Evolutionary conservation across 2,113 vertebrate genomes (phyloP).

Genomic region (Crocuta crocuta): DNA sequence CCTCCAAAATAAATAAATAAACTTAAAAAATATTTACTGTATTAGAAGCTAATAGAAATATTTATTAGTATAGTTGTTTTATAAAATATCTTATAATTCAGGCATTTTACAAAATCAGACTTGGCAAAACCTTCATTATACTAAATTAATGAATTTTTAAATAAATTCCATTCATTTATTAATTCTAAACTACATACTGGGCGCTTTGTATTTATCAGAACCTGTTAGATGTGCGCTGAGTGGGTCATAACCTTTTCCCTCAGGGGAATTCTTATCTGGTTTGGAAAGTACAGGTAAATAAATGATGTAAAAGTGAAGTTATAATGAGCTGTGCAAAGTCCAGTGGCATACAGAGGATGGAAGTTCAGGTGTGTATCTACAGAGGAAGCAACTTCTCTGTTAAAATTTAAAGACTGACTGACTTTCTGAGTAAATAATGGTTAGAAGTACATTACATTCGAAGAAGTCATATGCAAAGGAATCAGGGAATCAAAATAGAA

Average conservation of each 20-base stretch:
- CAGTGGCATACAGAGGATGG: background rate
- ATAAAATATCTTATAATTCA: background rate
- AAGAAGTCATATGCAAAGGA: background rate
- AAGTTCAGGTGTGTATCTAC: background rate
- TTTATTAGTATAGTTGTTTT: background rate
- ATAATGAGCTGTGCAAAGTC: background rate
- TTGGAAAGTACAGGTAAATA: background rate
- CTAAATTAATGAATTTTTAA: background rate
- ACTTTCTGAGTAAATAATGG: background rate
- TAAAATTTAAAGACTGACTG: background rate
- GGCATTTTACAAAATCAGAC: background rate
- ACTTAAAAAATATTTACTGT: background rate
- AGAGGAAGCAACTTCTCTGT: background rate
- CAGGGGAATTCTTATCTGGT: background rate
- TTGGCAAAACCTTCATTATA: background rate
- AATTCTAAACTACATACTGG: background rate
- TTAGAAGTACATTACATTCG: background rate
- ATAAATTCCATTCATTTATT: background rate
- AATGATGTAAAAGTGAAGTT: background rate
- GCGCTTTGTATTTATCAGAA: background rate
- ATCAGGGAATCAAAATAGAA: background rate
- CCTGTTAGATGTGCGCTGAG: background rate
- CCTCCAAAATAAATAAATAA: no score
- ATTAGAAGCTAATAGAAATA: background rate
- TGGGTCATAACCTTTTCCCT: background rate